Base-by-base conservation (phyloP, 1,140 invertebrate species). In the Heliconius eleuchia region DNA sequence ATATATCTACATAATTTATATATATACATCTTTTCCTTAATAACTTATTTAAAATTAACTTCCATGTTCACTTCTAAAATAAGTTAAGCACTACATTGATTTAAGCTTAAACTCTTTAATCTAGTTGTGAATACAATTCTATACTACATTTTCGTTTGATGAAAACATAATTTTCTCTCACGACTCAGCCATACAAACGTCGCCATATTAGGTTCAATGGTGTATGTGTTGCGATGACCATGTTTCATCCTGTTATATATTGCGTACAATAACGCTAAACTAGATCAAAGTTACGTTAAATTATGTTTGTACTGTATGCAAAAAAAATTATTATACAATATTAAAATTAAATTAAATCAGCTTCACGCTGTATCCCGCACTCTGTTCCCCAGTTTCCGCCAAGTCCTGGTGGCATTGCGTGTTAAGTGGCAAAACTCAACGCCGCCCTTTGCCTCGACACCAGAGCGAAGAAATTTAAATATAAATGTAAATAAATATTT, bases 271-370 rank as follows among this genome's bases (percentile, higher is more conserved):
- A 30, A 66, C 23, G 23, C 11, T 66, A 27, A 66, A 66, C 60
- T 66, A 66, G 60, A 66, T 66, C 60, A 66, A 66, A 66, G 60
- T 66, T 27, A 66, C 60, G 16, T 66, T 66, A 66, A 66, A 66
- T 66, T 66, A 66, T 16, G 23, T 66, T 9, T 66, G 60, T 66
- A 66, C 60, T 66, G 60, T 66, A 66, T 27, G 60, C 60, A 66
- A 66, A 66, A 66, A 27, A 66, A 46, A 16, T 0, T 23, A 23
- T 23, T 23, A 23, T 16, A 18, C 6, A 57, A 57, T 18, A 52
- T 16, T 16, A 52, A 52, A 18, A 52, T 52, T 18, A 46, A 34
- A 34, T 34, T 34, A 34, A 34, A 34, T 34, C 34, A 34, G 5
- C 34, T 34, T 34, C 34, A 34, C 34, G 34, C 34, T 5, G 34